Conservation (phyloP, 2,113 vertebrate genomes). For the Empidonax traillii region DNA sequence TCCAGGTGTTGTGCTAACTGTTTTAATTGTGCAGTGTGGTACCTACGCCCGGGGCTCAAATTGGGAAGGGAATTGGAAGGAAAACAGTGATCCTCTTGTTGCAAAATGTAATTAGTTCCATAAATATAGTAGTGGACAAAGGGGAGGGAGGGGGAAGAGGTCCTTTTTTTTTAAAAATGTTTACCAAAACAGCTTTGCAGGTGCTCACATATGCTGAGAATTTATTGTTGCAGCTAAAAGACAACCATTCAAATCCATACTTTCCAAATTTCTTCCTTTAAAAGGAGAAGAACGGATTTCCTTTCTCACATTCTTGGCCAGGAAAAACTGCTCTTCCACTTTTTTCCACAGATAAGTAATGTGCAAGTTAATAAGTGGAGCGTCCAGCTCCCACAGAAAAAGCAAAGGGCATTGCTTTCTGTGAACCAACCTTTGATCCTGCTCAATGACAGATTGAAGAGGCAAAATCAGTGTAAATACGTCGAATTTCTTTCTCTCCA, state of each 20-base stretch:
- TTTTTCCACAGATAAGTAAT: neutral
- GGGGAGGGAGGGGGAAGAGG: no score
- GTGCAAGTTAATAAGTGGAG: neutral
- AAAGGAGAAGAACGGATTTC: neutral
- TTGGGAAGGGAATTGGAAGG: neutral
- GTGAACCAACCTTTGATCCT: neutral
- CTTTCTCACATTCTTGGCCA: neutral
- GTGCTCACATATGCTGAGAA: neutral
- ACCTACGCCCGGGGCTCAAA: neutral
- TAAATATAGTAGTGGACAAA: conserved; percentile 40
- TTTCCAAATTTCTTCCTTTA: neutral
- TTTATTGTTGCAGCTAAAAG: neutral
- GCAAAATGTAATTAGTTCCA: conserved; percentile 47
- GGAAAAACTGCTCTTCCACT: neutral
- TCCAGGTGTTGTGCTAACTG: conserved; percentile 65
- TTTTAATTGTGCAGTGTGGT: conserved; percentile 56
- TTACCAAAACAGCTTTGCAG: neutral
- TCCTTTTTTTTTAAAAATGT: neutral
- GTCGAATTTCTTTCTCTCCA: neutral
- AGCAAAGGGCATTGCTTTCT: neutral
- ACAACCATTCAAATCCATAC: neutral
- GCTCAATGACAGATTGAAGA: neutral
- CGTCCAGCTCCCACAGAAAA: neutral
- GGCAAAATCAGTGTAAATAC: neutral
- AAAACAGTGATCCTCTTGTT: conserved; percentile 58